phyloP scores from a whole-genome alignment of 2,888 invertebrate species.

The Nomada ferruginata region DNA sequence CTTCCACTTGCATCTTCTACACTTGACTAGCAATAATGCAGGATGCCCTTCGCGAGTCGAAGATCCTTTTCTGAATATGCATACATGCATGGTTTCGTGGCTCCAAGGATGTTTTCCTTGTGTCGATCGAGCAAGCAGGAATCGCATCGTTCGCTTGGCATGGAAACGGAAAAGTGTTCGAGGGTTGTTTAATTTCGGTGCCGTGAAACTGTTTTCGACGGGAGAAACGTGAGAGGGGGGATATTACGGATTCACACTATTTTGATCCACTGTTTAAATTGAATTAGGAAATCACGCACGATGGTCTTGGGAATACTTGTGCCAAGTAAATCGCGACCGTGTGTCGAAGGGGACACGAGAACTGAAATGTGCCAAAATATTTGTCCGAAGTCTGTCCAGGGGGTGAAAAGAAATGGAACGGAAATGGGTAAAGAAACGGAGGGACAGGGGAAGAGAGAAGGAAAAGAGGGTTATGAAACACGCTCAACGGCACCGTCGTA shows the following conservation, averaged over 20 bases:
- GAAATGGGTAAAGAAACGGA: conserved; percentile 1
- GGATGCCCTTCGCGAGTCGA: not conserved
- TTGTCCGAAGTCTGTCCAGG: conserved; percentile 44
- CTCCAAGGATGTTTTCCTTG: too few species aligned
- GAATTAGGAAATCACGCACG: conserved; percentile 32
- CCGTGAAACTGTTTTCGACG: not conserved
- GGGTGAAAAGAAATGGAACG: not conserved
- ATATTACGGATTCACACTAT: not conserved
- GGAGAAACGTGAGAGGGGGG: conserved; percentile 4
- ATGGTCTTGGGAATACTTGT: conserved; percentile 43
- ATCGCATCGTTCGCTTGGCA: not conserved
- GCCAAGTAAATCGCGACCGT: conserved; percentile 52
- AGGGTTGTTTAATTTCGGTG: conserved; percentile 13
- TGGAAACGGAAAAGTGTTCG: not conserved
- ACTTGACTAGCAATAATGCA: conserved; percentile 29
- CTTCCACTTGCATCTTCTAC: conserved; percentile 4
- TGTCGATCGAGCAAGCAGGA: not conserved
- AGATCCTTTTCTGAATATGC: not conserved
- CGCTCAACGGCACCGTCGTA: conserved; percentile 80
- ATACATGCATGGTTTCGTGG: not conserved
- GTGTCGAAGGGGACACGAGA: conserved; percentile 33
- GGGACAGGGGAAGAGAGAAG: conserved; percentile 28
- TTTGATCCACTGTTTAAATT: conserved; percentile 15
- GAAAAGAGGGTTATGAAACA: conserved; percentile 54
- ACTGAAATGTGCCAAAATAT: conserved; percentile 79